phyloP scores from a whole-genome alignment of 2,888 invertebrate genomes.

The Lysandra bellargus region DNA sequence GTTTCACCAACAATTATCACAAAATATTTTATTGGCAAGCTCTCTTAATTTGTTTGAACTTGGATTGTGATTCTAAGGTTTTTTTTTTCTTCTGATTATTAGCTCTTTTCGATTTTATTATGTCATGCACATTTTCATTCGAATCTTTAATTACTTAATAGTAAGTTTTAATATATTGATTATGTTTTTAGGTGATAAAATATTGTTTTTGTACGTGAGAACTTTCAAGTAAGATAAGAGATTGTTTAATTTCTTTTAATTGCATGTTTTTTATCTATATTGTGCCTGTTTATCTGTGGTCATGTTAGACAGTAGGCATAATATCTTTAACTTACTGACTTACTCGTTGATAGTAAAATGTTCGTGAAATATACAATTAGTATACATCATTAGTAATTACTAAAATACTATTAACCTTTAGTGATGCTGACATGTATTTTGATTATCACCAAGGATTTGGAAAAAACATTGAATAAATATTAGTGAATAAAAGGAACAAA shows the following conservation, averaged over 20 bases:
- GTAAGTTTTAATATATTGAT: not conserved
- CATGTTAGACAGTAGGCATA: not conserved
- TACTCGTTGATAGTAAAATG: not conserved
- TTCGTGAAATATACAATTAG: not conserved
- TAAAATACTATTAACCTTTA: too few species aligned
- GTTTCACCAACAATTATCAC: not conserved
- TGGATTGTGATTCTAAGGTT: not conserved
- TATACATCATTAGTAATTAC: not conserved
- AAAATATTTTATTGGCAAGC: not conserved
- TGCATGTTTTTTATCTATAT: not conserved
- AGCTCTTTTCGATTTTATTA: too few species aligned
- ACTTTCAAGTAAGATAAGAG: not conserved
- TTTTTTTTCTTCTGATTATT: too few species aligned
- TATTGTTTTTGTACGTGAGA: not conserved
- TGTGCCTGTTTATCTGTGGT: not conserved
- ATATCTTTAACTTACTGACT: not conserved
- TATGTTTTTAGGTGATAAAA: not conserved
- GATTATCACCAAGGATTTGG: too few species aligned
- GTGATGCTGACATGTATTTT: too few species aligned
- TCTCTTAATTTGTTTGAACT: not conserved
- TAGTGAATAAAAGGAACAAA: too few species aligned
- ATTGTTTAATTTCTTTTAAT: slow-evolving; percentile 8
- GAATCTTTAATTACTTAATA: not conserved
- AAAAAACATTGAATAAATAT: too few species aligned
- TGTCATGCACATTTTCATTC: not conserved